Percentiles rank a stretch among this genome's conserved stretches.
Evolutionary conservation across 2,113 vertebrate species (phyloP).

Genomic region (Eublepharis macularius): DNA sequence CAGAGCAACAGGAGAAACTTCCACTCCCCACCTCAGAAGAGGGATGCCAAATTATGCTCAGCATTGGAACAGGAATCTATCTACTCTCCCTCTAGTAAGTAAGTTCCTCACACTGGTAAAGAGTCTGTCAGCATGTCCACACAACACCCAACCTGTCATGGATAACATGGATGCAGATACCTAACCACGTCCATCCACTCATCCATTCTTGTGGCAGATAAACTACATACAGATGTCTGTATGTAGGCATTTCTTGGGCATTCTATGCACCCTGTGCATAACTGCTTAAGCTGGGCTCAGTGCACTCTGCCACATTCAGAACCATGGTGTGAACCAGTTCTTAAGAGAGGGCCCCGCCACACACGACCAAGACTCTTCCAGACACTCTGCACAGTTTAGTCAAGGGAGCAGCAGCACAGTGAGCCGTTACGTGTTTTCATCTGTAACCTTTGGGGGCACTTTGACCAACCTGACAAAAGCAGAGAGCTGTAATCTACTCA

Average conservation of each 20-base stretch:
- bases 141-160: not conserved
- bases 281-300: not conserved
- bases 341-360: not conserved
- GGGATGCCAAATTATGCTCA: not conserved
- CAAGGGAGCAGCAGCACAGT: not conserved
- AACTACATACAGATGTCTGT: no score
- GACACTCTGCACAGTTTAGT: fast-evolving
- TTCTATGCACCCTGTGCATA: not conserved
- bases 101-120: no score
- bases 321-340: not conserved
- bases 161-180: not conserved
- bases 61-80: not conserved
- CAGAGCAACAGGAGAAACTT: not conserved
- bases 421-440: no score
- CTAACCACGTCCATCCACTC: no score
- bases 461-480: not conserved
- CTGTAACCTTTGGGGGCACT: fast-evolving
- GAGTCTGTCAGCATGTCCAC: no score
- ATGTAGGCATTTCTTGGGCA: no score
- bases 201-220: not conserved
- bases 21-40: not conserved
- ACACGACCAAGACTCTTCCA: not conserved
- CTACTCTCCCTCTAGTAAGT: no score
- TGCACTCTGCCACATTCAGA: no score
- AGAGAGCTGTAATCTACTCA: fast-evolving